Conservation (phyloP, 2,888 invertebrate genomes). For the Andrena hattorfiana region DNA sequence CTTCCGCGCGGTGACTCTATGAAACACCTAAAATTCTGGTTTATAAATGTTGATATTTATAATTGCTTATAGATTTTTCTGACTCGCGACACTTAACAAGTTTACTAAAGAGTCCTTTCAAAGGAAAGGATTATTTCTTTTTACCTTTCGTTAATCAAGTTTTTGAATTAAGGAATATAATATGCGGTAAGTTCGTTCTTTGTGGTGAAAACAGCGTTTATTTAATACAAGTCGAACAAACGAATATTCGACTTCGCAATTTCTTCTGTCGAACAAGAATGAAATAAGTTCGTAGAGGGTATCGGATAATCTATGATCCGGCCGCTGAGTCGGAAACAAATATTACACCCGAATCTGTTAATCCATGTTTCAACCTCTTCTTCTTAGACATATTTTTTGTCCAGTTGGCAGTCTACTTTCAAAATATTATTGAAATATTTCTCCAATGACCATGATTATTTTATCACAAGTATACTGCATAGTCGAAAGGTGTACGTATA, state of each 20-base stretch:
- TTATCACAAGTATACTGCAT: background rate
- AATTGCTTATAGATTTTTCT: too few relatives aligned
- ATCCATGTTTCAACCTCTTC: slow-evolving; percentile 49
- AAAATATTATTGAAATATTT: slow-evolving; percentile 16
- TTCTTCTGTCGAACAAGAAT: slow-evolving; percentile 25
- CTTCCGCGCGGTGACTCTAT: background rate
- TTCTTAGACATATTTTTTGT: background rate
- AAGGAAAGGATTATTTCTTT: too few relatives aligned
- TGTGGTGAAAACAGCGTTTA: background rate
- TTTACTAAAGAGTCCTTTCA: too few relatives aligned
- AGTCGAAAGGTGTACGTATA: background rate
- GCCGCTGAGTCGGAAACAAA: slow-evolving; percentile 64
- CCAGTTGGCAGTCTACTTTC: background rate
- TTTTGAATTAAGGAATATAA: too few relatives aligned
- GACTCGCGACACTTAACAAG: too few relatives aligned
- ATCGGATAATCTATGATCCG: slow-evolving; percentile 59
- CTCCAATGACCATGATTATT: background rate
- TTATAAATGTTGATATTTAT: too few relatives aligned
- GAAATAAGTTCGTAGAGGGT: slow-evolving; percentile 50
- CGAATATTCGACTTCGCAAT: background rate
- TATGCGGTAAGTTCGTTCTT: slow-evolving; percentile 19
- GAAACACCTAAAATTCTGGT: too few relatives aligned
- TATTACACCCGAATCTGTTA: slow-evolving; percentile 61
- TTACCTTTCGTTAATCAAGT: too few relatives aligned
- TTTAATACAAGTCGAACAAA: slow-evolving; percentile 5